A percentile compares a stretch with the other conserved stretches of the same genome.
These are phyloP conservation scores for Mallateleia sp. DNA, from an alignment of 2,888 invertebrate species.

Conservation along the genomic window DNA sequence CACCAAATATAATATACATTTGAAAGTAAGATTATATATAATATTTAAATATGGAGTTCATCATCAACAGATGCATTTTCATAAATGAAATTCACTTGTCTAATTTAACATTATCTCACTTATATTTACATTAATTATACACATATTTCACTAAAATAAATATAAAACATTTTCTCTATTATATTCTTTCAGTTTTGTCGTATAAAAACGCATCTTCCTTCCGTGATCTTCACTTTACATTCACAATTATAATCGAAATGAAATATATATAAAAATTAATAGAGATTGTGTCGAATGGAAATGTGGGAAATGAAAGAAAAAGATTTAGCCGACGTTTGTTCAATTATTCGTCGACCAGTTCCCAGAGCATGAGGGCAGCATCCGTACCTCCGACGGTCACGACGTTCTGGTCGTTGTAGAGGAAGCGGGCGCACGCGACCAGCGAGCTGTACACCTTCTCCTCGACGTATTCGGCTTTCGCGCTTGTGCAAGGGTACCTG, in stretches of 20 bases:
- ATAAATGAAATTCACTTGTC: too few relatives aligned
- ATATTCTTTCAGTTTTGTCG: too few relatives aligned
- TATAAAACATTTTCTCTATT: too few relatives aligned
- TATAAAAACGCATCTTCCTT: too few relatives aligned
- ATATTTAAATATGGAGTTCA: too few relatives aligned
- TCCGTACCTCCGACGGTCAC: constrained; percentile 97
- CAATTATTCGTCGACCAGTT: constrained; percentile 94
- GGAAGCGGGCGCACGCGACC: constrained; percentile 94
- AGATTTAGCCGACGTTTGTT: not conserved
- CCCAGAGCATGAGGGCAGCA: constrained; percentile 97
- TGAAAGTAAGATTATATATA: too few relatives aligned
- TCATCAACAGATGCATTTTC: too few relatives aligned
- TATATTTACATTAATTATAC: too few relatives aligned
- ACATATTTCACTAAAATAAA: too few relatives aligned
- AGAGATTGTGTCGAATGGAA: constrained; percentile 35
- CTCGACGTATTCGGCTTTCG: constrained; percentile 96
- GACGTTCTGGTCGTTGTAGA: constrained; percentile 96
- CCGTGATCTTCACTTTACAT: constrained; percentile 61
- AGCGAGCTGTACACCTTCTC: constrained; percentile 96
- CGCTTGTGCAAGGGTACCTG: constrained; percentile 96
- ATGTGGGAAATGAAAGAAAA: constrained; percentile 49
- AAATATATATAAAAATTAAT: constrained; percentile 56
- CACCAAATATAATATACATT: too few relatives aligned
- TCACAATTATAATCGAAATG: constrained; percentile 22
- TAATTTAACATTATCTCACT: too few relatives aligned